Evolutionary conservation across 1,140 invertebrate genomes (phyloP), one percentile per base, ranked within the genome.

Genomic region (Colletes gigas): DNA sequence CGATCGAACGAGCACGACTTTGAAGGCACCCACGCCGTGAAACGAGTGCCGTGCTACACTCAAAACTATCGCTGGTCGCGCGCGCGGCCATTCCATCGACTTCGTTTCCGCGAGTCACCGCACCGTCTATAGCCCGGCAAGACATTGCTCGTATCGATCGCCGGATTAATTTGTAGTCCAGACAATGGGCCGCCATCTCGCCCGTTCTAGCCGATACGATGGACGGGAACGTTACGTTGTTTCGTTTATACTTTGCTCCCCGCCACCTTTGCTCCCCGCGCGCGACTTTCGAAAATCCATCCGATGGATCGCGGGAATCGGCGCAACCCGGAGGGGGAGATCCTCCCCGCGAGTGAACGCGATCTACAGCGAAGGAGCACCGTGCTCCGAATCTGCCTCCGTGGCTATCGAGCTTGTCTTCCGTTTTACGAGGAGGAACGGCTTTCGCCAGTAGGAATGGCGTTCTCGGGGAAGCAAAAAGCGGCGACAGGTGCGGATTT

Each of bases 101-200:
- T 90, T 89, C 87, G 86, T 88, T 91, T 86, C 84, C 89, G 85
- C 90, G 86, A 90, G 89, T 89, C 89, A 90, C 83, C 82, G 83
- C 86, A 72, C 50, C 47, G 87, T 88, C 88, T 88, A 88, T 88
- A 88, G 74, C 69, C 75, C 81, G 83, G 83, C 77, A 92, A 92
- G 90, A 92, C 91, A 82, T 90, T 78, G 89, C 83, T 80, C 78
- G 88, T 92, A 93, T 93, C 92, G 92, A 93, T 93, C 92, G 89
- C 52, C 89, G 86, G 91, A 93, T 93, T 93, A 93, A 93, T 93
- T 92, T 90, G 88, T 92, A 92, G 92, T 91, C 90, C 88, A 93
- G 92, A 93, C 92, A 93, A 93, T 92, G 92, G 92, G 92, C 92
- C 92, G 92, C 92, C 92, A 89, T 91, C 85, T 86, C 84, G 83